These are phyloP conservation scores for Drosophila ambigua DNA, from an alignment of 1,140 invertebrate species.

Conservation along the genomic window DNA sequence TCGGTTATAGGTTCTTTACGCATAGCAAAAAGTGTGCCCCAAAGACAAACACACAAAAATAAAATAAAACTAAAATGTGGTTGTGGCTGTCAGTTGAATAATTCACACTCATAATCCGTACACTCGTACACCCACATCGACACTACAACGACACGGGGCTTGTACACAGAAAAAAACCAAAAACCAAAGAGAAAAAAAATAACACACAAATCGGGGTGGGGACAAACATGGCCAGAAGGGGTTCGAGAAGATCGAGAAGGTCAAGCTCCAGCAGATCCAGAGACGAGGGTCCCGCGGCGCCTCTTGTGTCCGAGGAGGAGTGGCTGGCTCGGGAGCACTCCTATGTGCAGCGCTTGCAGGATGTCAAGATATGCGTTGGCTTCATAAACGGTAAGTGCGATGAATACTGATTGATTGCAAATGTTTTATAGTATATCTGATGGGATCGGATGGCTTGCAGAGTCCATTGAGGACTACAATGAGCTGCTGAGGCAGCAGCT, in stretches of 20 bases:
- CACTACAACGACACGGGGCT: background rate
- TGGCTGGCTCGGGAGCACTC: constrained; percentile 32
- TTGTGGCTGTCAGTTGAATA: constrained; percentile 4
- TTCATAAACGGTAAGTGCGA: constrained; percentile 38
- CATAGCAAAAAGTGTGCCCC: too few relatives aligned
- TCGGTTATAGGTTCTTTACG: background rate
- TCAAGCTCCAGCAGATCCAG: too few relatives aligned
- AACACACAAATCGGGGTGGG: background rate
- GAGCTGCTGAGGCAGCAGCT: constrained; percentile 21
- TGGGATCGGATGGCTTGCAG: background rate
- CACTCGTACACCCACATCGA: constrained; percentile 10
- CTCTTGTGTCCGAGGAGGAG: constrained; percentile 32
- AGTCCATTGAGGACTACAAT: constrained; percentile 34
- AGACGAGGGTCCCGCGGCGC: background rate
- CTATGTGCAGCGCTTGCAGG: constrained; percentile 52
- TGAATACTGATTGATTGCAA: too few relatives aligned
- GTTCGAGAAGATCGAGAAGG: background rate
- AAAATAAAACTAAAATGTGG: constrained; percentile 7
- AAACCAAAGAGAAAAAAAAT: constrained; percentile 13
- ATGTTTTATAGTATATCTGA: background rate
- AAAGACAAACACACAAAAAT: background rate
- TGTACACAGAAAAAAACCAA: background rate
- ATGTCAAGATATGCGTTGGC: constrained; percentile 34
- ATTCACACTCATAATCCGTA: background rate
- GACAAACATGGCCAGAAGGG: constrained; percentile 14